Evolutionary conservation across 2,797 vertebrate genomes (phyloP), one percentile per base, ranked within the genome.

Genomic region (Pseudomugil tenellus): DNA sequence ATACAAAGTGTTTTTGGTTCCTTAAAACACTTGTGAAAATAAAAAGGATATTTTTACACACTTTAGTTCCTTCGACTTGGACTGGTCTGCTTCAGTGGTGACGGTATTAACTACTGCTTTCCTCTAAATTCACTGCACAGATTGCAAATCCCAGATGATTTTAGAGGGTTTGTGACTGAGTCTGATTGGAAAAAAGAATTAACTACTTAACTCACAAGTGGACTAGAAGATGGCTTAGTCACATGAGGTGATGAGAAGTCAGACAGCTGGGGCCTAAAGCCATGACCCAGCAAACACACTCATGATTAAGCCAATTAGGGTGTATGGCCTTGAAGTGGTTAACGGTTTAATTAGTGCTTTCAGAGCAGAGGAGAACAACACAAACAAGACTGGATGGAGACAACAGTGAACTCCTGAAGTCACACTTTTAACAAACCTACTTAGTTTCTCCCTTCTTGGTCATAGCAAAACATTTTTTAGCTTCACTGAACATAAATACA

Each of bases 281-380:
- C 76, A 29, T 19, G 75, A 83, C 80, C 78, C 11, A 6, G 71
- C 72, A 79, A 78, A 80, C 74, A 72, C 75, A 75, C 77, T 72
- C 63, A 73, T 84, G 76, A 88, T 89, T 87, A 81, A 86, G 77
- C 83, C 83, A 85, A 88, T 87, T 89, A 85, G 84, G 78, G 72
- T 57, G 69, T 72, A 55, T 83, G 75, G 85, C 74, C 84, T 90
- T 83, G 46, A 89, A 90, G 90, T 88, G 82, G 85, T 87, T 93
- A 93, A 94, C 89, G 74, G 80, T 86, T 92, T 92, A 94, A 94
- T 92, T 93, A 89, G 85, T 77, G 79, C 84, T 80, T 89, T 91
- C 92, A 89, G 74, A 89, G 83, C 67, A 28, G 55, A 77, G 76
- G 65, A 76, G 76, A 78, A 61, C 57, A 54, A 72, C 49, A 62